Base-by-base conservation (phyloP, 2,113 vertebrate species). In the Dunckerocampus dactyliophorus region DNA sequence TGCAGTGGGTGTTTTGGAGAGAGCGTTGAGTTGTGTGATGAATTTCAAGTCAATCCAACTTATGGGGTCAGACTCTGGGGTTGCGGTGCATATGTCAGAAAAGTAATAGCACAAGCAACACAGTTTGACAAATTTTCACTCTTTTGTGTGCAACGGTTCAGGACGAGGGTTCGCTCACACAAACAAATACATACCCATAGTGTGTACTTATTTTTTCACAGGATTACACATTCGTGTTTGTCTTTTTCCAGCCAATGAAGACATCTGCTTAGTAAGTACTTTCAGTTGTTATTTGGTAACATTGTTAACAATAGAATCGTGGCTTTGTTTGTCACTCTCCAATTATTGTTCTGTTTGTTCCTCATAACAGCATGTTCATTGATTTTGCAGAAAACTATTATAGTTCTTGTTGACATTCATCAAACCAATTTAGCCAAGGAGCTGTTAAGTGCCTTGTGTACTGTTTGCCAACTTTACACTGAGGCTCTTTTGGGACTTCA, bases 331-430 rank as follows among this genome's bases (percentile, higher is more conserved):
- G 37, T 17, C 37, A 24, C 65, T 67, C 47, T 69, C 45, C 48
- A 68, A 66, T 73, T 59, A 60, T 47, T 20, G 16, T 65, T 39
- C 5, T 47, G n/a, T 72, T 72, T 74, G 49, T 75, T 59, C 62
- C 28, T 59, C 60, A 67, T 62, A 71, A 61, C 43, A 16, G 56
- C 46, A 42, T 63, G 42, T 67, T 65, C 31, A 64, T 31, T 66
- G 55, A 68, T 67, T 42, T 19, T 69, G 46, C 31, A 24, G 51
- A 8, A 62, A 66, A 71, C 52, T 43, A 74, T 67, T 46, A 39
- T 17, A 52, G 24, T 53, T 59, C 39, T 59, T 69, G 60, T 43
- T 66, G 66, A 70, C 53, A 49, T 46, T 15, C 28, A 52, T 47
- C 54, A 66, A 71, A 65, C 61, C 51, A 3, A 17, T 45, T 63